Conservation (phyloP, 2,797 vertebrate species). For the Ptychadena robeensis region DNA sequence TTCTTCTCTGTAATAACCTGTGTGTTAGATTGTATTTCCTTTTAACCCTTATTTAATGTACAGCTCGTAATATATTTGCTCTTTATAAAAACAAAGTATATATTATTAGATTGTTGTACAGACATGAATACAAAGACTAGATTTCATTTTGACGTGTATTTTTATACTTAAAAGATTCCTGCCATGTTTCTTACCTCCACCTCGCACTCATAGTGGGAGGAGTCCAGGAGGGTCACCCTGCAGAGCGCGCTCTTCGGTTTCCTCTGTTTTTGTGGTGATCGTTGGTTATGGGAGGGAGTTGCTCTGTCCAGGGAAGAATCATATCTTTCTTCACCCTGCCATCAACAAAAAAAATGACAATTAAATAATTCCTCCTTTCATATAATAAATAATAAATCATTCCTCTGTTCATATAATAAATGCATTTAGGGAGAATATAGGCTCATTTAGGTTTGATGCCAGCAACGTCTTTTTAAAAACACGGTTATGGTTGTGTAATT, state of each 20-base stretch:
- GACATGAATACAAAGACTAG: no score
- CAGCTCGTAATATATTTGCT: no score
- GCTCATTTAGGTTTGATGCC: no score
- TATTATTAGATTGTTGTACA: no score
- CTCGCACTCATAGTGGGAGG: conserved; percentile 87
- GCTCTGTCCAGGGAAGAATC: conserved; percentile 90
- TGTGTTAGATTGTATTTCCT: no score
- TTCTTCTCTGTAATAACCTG: no score
- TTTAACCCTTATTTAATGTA: no score
- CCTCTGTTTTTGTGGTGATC: conserved; percentile 93
- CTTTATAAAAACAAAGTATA: no score
- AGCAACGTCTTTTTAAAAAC: no score
- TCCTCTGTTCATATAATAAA: background rate
- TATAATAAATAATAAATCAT: background rate
- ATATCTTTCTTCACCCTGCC: conserved; percentile 79
- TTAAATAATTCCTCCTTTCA: background rate
- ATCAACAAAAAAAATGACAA: conserved; percentile 5
- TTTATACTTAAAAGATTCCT: background rate
- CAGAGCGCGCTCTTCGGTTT: conserved; percentile 88
- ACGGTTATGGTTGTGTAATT: no score
- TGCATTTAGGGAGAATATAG: no score
- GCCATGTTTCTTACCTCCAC: conserved; percentile 83
- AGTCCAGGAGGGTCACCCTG: conserved; percentile 90
- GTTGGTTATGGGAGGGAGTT: conserved; percentile 90
- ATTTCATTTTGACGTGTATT: background rate